Percentiles rank a stretch among this genome's conserved stretches.
Conservation (phyloP, 1,140 invertebrate genomes). For the Gryon sp. region DNA sequence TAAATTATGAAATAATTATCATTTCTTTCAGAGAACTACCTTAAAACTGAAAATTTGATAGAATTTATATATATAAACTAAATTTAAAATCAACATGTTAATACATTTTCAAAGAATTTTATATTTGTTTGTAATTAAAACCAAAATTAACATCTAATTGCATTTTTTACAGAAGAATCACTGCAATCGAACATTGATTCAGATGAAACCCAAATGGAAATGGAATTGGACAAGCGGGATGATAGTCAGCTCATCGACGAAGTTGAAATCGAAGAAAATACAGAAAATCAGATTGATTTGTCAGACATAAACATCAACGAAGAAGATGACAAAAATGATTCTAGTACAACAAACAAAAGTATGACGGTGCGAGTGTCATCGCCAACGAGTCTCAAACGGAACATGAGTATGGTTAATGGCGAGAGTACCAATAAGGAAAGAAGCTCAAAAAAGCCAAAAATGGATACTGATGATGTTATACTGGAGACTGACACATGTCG, state of each 20-base stretch:
- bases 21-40: too few relatives aligned
- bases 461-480: not conserved
- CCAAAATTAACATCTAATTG: not conserved
- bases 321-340: slow-evolving; percentile 63
- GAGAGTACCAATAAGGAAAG: not conserved
- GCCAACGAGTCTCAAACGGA: slow-evolving; percentile 28
- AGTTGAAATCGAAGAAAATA: not conserved
- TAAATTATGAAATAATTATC: too few relatives aligned
- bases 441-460: slow-evolving; percentile 29
- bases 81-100: not conserved
- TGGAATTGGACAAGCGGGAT: too few relatives aligned
- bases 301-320: not conserved
- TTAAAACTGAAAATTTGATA: too few relatives aligned
- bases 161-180: not conserved
- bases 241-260: too few relatives aligned
- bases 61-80: too few relatives aligned
- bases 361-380: not conserved
- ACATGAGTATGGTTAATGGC: not conserved
- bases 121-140: slow-evolving; percentile 8
- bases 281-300: slow-evolving; percentile 4
- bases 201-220: slow-evolving; percentile 15
- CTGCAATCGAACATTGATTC: not conserved
- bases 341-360: slow-evolving; percentile 7
- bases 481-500: slow-evolving; percentile 1
- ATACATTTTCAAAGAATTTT: slow-evolving; percentile 2